Conservation (phyloP, 2,797 vertebrate genomes). For the Brachyrhaphis roseni region DNA sequence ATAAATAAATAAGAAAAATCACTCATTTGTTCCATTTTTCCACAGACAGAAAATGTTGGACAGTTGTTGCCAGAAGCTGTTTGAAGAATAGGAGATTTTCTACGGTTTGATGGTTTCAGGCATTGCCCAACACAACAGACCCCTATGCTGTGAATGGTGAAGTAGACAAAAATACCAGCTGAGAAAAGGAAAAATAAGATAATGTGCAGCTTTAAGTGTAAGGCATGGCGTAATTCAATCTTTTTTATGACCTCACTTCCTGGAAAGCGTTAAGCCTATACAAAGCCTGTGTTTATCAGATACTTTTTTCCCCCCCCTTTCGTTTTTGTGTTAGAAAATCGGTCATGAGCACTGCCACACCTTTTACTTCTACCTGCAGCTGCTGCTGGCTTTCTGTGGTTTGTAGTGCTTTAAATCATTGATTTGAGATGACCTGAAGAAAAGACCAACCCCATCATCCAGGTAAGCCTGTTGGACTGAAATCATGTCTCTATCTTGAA, state of each 20-base stretch:
- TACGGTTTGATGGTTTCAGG: constrained; percentile 48
- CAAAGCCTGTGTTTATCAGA: constrained; percentile 16
- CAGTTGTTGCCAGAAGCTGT: constrained; percentile 48
- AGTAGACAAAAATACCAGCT: constrained; percentile 25
- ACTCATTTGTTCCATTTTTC: constrained; percentile 62
- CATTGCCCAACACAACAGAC: constrained; percentile 22
- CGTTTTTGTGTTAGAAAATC: constrained; percentile 52
- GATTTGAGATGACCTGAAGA: constrained; percentile 5
- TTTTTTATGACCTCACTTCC: constrained; percentile 56
- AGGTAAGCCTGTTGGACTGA: constrained; percentile 50
- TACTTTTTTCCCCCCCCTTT: background rate
- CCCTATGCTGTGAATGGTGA: constrained; percentile 46
- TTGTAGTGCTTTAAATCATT: background rate
- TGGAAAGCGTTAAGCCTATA: constrained; percentile 19
- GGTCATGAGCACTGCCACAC: constrained; percentile 30
- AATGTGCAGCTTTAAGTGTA: constrained; percentile 20
- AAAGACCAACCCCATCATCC: constrained; percentile 17
- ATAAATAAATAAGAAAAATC: constrained; percentile 30
- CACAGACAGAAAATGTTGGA: constrained; percentile 51
- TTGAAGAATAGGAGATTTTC: constrained; percentile 46
- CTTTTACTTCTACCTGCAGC: background rate
- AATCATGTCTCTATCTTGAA: background rate
- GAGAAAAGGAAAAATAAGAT: constrained; percentile 30
- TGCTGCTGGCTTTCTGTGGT: background rate
- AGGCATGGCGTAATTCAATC: constrained; percentile 22